Conservation (phyloP, 2,888 invertebrate species). For the Pasiphila rectangulata region DNA sequence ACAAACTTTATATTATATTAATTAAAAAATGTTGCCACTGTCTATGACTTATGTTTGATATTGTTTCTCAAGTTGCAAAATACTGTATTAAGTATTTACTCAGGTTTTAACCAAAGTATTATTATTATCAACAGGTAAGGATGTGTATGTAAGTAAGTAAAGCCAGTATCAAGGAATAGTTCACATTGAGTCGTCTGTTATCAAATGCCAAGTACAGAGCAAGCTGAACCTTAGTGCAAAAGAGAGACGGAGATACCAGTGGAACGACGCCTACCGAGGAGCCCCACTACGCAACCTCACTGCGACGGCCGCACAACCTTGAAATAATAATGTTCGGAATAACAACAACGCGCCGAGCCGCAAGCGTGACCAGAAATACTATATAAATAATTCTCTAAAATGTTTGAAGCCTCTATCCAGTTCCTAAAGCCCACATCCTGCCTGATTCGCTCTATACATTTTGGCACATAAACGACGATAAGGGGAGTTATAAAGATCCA, state of each 20-base stretch:
- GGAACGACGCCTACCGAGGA: constrained; percentile 77
- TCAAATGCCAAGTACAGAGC: constrained; percentile 72
- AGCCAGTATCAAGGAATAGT: constrained; percentile 61
- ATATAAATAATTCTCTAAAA: constrained; percentile 71
- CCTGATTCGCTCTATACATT: constrained; percentile 40
- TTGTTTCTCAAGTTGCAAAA: constrained; percentile 33
- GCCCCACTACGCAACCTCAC: constrained; percentile 80
- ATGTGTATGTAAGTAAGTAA: constrained; percentile 50
- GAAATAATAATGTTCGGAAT: constrained; percentile 81
- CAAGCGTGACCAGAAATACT: constrained; percentile 79
- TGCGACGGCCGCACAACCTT: constrained; percentile 80
- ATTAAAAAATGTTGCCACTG: constrained; percentile 16
- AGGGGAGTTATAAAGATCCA: constrained; percentile 16
- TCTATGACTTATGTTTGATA: constrained; percentile 52
- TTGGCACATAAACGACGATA: constrained; percentile 16
- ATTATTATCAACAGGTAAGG: constrained; percentile 42
- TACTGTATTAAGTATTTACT: constrained; percentile 41
- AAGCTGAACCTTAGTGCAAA: constrained; percentile 70
- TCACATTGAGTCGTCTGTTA: constrained; percentile 62
- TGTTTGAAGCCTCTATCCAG: constrained; percentile 57
- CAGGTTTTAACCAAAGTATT: constrained; percentile 43
- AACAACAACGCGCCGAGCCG: constrained; percentile 78
- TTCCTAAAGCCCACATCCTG: constrained; percentile 57
- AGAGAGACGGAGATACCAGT: constrained; percentile 74
- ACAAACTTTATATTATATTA: background rate